Evolutionary conservation across 1,140 invertebrate species (phyloP).

Genomic region (Diachasmimorpha longicaudata): DNA sequence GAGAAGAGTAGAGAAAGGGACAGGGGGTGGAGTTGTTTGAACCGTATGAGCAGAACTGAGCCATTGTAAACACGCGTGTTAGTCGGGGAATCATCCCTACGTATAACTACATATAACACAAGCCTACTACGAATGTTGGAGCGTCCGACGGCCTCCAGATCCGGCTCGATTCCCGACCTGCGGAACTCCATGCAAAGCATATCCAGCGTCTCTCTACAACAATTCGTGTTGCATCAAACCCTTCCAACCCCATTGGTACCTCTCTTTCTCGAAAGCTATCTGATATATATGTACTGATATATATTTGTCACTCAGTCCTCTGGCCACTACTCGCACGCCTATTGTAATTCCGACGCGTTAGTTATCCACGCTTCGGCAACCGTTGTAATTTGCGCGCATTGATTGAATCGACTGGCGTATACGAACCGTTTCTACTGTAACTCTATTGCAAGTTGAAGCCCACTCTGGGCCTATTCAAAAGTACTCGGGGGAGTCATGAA

Average conservation of each 20-base stretch:
- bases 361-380: conserved; percentile 46
- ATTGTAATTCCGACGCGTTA: conserved; percentile 54
- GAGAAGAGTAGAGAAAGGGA: not conserved
- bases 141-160: not conserved
- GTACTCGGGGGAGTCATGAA: conserved; percentile 25
- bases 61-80: conserved; percentile 60
- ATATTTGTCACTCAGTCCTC: not conserved
- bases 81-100: conserved; percentile 52
- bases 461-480: conserved; percentile 23
- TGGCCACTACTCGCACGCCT: conserved; percentile 32
- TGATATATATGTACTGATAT: conserved; percentile 3
- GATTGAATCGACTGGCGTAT: conserved; percentile 53
- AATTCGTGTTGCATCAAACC: not conserved
- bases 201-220: not conserved
- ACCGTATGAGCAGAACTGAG: conserved; percentile 49
- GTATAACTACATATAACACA: not conserved
- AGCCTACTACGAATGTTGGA: not conserved
- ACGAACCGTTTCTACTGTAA: not conserved
- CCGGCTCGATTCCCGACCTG: not conserved
- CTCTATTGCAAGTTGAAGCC: conserved; percentile 8
- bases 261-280: conserved; percentile 11
- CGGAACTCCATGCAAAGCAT: not conserved
- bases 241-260: not conserved
- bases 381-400: conserved; percentile 53
- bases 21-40: conserved; percentile 43